phyloP scores from a whole-genome alignment of 2,888 invertebrate genomes.

The Trisateles emortualis region DNA sequence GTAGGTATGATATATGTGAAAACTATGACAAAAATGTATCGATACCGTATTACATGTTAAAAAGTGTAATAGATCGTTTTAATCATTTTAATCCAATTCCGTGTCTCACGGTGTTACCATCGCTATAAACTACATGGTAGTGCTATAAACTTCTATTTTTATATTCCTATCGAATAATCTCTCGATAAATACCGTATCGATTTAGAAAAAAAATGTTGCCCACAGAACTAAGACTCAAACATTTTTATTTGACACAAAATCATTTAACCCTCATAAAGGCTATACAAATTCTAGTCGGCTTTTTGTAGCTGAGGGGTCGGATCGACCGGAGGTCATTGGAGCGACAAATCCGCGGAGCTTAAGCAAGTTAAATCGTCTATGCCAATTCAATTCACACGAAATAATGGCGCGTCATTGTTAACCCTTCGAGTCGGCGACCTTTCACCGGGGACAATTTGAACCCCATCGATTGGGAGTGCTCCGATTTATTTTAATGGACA shows the following conservation, averaged over 20 bases:
- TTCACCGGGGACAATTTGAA: conserved; percentile 48
- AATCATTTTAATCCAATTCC: too few species aligned
- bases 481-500: conserved; percentile 49
- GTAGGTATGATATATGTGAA: too few species aligned
- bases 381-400: conserved; percentile 69
- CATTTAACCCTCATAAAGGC: conserved; percentile 50
- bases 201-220: conserved; percentile 2
- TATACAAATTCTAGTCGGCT: conserved; percentile 56
- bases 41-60: too few species aligned
- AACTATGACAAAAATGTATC: too few species aligned
- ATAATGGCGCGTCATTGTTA: conserved; percentile 67
- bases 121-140: neutral
- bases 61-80: too few species aligned
- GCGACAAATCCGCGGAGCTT: conserved; percentile 62
- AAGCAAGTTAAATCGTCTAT: conserved; percentile 72
- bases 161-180: neutral
- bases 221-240: conserved; percentile 36
- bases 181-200: conserved; percentile 1
- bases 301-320: conserved; percentile 52
- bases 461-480: conserved; percentile 44
- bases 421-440: conserved; percentile 52
- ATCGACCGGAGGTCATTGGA: conserved; percentile 49
- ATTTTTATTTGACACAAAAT: conserved; percentile 53
- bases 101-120: too few species aligned
- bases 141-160: neutral